Base-by-base conservation (phyloP, 1,140 invertebrate genomes). In the Sinella curviseta region DNA sequence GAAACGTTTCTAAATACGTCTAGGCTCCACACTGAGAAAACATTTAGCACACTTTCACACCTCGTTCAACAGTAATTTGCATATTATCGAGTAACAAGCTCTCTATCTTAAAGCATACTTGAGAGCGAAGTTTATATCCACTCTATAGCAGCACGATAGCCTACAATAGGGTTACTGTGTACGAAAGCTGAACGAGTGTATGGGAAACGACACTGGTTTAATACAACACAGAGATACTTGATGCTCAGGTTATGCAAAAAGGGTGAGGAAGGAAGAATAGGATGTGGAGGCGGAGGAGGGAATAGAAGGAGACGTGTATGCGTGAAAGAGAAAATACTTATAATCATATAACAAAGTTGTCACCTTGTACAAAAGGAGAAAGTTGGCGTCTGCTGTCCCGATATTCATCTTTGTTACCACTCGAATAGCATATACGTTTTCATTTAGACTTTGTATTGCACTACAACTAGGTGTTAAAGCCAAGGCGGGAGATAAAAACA, bases 281-380 rank as follows among this genome's bases (percentile, higher is more conserved):
- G 39, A 17, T 48, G 4, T 4, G 17, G 17, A 8, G 39, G 39
- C 17, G 39, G 24, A 24, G n/a, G 24, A 60, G 14, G 55, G 24
- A 60, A 60, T 12, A 60, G 24, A 60, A 24, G 24, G 55, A 60
- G 55, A 60, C n/a, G n/a, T n/a, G n/a, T n/a, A n/a, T n/a, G n/a
- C n/a, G n/a, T n/a, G 55, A 60, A 60, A 60, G 55, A 24, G 24
- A n/a, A 24, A 3, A 8, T 60, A 24, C 3, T 12, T 26, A 60
- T 26, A 60, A n/a, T n/a, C 55, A 26, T 60, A 26, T 60, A 60
- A 60, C 55, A 60, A 60, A 60, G 55, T 60, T 60, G 55, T 60
- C 55, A 60, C 55, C 55, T 60, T 60, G 14, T 60, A 60, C 14
- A 60, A 60, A 60, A 24, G 3, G 14, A n/a, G n/a, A n/a, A n/a